Evolutionary conservation across 2,113 vertebrate species (phyloP), one percentile per base, ranked within the genome.

Genomic region (Eubucco bourcierii): DNA sequence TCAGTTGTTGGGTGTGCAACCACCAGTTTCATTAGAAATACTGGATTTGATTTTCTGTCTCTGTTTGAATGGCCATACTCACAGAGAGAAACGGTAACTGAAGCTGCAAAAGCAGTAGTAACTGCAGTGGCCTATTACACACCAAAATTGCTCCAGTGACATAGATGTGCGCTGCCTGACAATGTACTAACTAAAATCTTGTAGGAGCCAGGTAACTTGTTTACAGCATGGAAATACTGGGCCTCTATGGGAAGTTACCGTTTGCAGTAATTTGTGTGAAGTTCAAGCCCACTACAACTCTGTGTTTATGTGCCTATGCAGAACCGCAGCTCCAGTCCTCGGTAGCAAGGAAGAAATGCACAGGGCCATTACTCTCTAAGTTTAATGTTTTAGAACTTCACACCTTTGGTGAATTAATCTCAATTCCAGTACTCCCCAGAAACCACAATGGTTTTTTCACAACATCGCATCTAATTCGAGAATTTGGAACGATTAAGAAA

Each of bases 201-300:
- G 47, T 37, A 52, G 79, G 65, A 87, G 50, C 18, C 68, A 71
- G 23, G 37, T 96, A 95, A 95, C 81, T 9, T 94, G 70, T 80
- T 93, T 87, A 80, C 29, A 39, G 73, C 79, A 92, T 0, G 4
- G 61, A 94, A 83, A 92, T 28, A 55, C 13, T n/a, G 58, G 4
- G 1, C 46, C 65, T 77, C 1, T 13, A 53, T 14, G 39, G 55
- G 70, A 82, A 72, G 76, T 71, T 10, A 80, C 73, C 44, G 81
- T 81, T 74, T 68, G 76, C 2, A 5, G 53, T 24, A 39, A 55
- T 78, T 80, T 80, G 53, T 47, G 33, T 72, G 15, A 89, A 88
- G 73, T 84, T 94, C 77, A 86, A 80, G 65, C 59, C 88, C 65
- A 60, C 50, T 68, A 84, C 47, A 78, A 44, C 31, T 73, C 27